These are phyloP conservation scores for Apis cerana DNA, from an alignment of 1,140 invertebrate genomes.

Conservation along the genomic window DNA sequence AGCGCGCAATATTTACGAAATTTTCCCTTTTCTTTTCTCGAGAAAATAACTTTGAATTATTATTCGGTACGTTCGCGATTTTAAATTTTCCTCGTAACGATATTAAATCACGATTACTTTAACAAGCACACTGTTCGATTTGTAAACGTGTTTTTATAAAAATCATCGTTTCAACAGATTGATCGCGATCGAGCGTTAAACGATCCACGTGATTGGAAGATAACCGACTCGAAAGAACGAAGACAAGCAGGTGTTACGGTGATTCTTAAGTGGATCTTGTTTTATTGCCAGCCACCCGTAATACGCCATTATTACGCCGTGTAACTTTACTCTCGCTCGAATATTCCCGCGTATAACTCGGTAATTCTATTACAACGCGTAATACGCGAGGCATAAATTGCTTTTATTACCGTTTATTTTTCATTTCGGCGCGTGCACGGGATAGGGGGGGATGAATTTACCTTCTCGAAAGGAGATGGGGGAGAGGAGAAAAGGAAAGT, in stretches of 20 bases:
- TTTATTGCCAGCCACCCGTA: not conserved
- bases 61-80: too few species aligned
- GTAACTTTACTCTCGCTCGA: not conserved
- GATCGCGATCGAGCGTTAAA: not conserved
- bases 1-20: too few species aligned
- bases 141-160: too few species aligned
- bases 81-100: too few species aligned
- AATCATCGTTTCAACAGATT: not conserved
- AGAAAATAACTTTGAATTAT: too few species aligned
- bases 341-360: slow-evolving; percentile 1
- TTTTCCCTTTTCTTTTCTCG: too few species aligned
- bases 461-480: too few species aligned
- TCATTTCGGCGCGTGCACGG: not conserved
- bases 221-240: not conserved
- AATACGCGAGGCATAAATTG: not conserved
- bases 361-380: slow-evolving; percentile 17
- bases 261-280: slow-evolving; percentile 18
- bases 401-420: not conserved
- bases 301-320: slow-evolving; percentile 5
- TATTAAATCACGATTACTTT: too few species aligned
- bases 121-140: too few species aligned
- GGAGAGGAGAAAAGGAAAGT: too few species aligned
- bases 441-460: not conserved
- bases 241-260: not conserved
- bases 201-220: not conserved